Evolutionary conservation across 2,113 vertebrate genomes (phyloP).

Genomic region (Gopherus evgoodei): DNA sequence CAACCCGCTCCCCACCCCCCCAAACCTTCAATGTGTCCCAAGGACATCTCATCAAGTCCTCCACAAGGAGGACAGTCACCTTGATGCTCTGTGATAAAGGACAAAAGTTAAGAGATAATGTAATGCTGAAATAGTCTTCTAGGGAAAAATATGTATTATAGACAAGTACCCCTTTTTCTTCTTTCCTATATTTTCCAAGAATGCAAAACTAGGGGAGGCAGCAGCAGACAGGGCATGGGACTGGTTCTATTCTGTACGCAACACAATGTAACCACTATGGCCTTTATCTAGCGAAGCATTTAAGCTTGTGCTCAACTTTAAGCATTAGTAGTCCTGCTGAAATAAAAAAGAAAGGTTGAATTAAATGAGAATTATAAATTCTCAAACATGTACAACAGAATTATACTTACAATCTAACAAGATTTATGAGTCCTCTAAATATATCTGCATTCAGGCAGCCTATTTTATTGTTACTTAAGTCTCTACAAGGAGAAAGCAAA

Average conservation of each 20-base stretch:
- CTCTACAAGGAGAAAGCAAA: constrained; percentile 75
- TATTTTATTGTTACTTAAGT: constrained; percentile 96
- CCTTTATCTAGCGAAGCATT: background rate
- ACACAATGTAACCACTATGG: background rate
- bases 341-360: background rate
- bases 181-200: background rate
- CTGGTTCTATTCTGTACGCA: background rate
- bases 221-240: background rate
- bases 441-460: constrained; percentile 94
- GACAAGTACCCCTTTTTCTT: background rate
- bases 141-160: background rate
- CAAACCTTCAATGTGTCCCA: background rate
- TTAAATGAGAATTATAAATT: background rate
- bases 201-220: background rate
- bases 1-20: too few species aligned
- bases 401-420: constrained; percentile 92
- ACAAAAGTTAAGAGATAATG: background rate
- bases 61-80: background rate
- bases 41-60: background rate
- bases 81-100: background rate
- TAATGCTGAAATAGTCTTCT: background rate
- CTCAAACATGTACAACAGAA: background rate
- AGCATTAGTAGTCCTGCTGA: background rate
- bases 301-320: background rate
- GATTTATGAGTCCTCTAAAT: constrained; percentile 91